Percentiles rank a stretch among this genome's conserved stretches.
phyloP scores from a whole-genome alignment of 2,113 vertebrate species.

The Platichthys flesus region DNA sequence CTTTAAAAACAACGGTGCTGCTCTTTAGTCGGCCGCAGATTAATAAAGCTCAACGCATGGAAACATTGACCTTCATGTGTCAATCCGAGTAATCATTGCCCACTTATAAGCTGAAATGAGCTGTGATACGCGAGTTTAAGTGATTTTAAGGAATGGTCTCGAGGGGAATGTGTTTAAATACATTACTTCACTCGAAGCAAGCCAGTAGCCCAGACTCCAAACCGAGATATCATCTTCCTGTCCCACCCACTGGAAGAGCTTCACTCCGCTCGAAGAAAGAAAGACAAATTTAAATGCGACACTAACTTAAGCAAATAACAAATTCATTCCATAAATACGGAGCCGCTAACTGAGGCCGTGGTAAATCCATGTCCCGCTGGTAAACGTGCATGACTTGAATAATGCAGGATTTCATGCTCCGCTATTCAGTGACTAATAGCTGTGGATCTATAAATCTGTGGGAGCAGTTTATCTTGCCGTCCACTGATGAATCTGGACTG shows the following conservation, averaged over 20 bases:
- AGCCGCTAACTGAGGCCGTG: constrained; percentile 26
- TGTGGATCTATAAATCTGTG: constrained; percentile 51
- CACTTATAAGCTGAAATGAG: constrained; percentile 3
- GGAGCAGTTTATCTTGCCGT: constrained; percentile 42
- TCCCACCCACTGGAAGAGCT: constrained; percentile 6
- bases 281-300: constrained; percentile 31
- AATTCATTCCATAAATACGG: constrained; percentile 44
- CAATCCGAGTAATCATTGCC: constrained; percentile 22
- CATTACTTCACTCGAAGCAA: background rate
- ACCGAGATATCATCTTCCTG: constrained; percentile 2
- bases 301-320: constrained; percentile 36
- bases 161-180: background rate
- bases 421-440: constrained; percentile 55
- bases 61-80: constrained; percentile 14
- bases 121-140: too few species aligned
- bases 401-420: constrained; percentile 54
- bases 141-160: background rate
- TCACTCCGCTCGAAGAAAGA: constrained; percentile 44
- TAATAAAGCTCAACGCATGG: constrained; percentile 19
- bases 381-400: constrained; percentile 54
- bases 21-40: constrained; percentile 25
- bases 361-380: constrained; percentile 46
- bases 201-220: background rate
- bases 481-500: constrained; percentile 30
- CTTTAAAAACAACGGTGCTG: constrained; percentile 23